Conservation (phyloP, 2,888 invertebrate genomes). For the Luperina testacea region DNA sequence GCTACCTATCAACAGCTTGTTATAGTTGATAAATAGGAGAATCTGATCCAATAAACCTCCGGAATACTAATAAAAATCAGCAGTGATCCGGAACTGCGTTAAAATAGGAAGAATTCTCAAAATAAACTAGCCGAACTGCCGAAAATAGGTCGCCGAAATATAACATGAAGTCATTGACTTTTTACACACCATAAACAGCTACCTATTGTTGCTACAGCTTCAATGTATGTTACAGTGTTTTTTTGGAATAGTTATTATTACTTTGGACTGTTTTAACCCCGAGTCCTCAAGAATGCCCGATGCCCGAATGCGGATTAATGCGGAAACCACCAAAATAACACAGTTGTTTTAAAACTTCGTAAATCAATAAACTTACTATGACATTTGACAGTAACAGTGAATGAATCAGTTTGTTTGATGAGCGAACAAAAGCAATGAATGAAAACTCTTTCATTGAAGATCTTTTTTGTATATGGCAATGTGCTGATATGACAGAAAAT, state of each 20-base stretch:
- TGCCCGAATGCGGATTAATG: neutral
- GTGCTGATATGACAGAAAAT: neutral
- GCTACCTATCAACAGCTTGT: conserved; percentile 4
- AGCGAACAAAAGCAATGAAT: conserved; percentile 26
- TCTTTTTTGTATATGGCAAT: conserved; percentile 20
- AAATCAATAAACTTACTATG: conserved; percentile 54
- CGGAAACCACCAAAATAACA: conserved; percentile 18
- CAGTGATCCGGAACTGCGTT: conserved; percentile 59
- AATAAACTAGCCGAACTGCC: conserved; percentile 77
- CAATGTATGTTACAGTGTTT: conserved; percentile 7
- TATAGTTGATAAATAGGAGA: neutral
- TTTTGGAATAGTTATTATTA: conserved; percentile 25
- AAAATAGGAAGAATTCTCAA: conserved; percentile 76
- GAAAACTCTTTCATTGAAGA: conserved; percentile 23
- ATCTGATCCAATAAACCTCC: conserved; percentile 24
- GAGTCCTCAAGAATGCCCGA: conserved; percentile 12
- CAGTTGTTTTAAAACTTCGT: conserved; percentile 31
- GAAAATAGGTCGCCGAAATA: conserved; percentile 81
- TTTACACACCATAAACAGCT: conserved; percentile 17
- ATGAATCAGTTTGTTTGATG: conserved; percentile 28
- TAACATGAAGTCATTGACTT: conserved; percentile 71
- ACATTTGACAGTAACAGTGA: conserved; percentile 32
- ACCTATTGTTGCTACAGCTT: neutral
- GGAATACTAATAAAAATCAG: conserved; percentile 32
- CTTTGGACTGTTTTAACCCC: conserved; percentile 32